Base-by-base conservation (phyloP, 2,113 vertebrate genomes). In the Mirounga angustirostris region DNA sequence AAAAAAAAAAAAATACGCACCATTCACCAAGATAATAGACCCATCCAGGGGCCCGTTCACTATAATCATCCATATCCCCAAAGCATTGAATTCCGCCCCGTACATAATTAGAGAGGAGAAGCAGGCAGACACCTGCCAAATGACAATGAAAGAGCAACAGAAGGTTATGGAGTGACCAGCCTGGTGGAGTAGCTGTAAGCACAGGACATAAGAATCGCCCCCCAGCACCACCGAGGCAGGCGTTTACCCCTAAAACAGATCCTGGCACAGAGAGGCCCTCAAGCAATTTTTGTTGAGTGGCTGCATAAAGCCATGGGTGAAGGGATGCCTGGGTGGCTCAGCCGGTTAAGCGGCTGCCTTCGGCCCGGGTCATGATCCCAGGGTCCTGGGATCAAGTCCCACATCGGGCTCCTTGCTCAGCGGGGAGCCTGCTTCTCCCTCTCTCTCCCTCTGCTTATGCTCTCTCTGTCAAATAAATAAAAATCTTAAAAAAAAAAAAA, bases 241-340 rank as follows among this genome's bases (percentile, higher is more conserved):
- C 18, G 1, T 67, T 88, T 67, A 69, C 54, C 40, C 56, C 12
- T 56, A 56, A 28, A 63, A 50, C 28, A 94, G 65, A 90, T 50
- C 33, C 52, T 87, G 22, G n/a, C 67, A 86, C 13, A 61, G 8
- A 71, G 56, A 79, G 7, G 13, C 14, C 40, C 26, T 84, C 2
- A 30, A 50, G 76, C 61, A 84, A 54, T 24, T 88, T 87, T 95
- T 95, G 52, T 59, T 87, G 40, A 95, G 26, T 36, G 33, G 43
- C 40, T 36, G 36, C 83, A 36, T 61, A 81, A 89, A 93, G 54
- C 59, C 30, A 28, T 2, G 36, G 18, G 63, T 80, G 4, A 30
- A 54, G 36, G 18, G 63, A 40, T 40, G 40, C 3, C 3, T 40
- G 40, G 40, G 40, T 40, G 40, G 3, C 40, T 40, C 40, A 40